phyloP scores from a whole-genome alignment of 2,888 invertebrate species.

The Diadromus collaris region DNA sequence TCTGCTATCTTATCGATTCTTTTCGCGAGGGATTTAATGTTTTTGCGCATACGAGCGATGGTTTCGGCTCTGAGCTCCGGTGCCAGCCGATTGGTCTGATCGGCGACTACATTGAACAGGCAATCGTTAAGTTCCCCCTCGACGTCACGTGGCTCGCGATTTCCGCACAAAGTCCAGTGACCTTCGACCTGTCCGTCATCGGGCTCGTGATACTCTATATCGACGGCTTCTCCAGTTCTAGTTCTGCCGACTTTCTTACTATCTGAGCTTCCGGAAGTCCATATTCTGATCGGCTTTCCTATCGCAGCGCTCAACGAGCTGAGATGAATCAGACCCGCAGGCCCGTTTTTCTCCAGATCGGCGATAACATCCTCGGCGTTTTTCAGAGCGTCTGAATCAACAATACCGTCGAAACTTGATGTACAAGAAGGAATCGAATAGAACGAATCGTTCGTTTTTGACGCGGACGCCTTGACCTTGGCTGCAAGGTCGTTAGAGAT shows the following conservation, averaged over 20 bases:
- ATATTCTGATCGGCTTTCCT: constrained; percentile 62
- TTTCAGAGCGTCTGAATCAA: constrained; percentile 29
- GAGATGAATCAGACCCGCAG: constrained; percentile 65
- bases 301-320: constrained; percentile 59
- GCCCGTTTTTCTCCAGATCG: constrained; percentile 65
- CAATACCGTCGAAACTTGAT: constrained; percentile 44
- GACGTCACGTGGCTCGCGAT: constrained; percentile 57
- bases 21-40: constrained; percentile 52
- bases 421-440: constrained; percentile 54
- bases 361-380: constrained; percentile 52
- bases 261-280: constrained; percentile 36
- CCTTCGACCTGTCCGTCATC: constrained; percentile 52
- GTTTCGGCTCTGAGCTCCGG: constrained; percentile 58
- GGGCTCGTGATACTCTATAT: constrained; percentile 65
- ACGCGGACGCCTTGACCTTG: background rate
- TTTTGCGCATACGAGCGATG: constrained; percentile 52
- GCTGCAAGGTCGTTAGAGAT: background rate
- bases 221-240: constrained; percentile 37
- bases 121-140: constrained; percentile 66
- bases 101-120: constrained; percentile 67
- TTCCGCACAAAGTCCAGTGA: constrained; percentile 67
- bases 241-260: constrained; percentile 51
- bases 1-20: constrained; percentile 52
- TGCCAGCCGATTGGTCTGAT: constrained; percentile 61
- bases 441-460: constrained; percentile 6